Conservation (phyloP, 2,797 vertebrate species). For the Parambassis ranga region DNA sequence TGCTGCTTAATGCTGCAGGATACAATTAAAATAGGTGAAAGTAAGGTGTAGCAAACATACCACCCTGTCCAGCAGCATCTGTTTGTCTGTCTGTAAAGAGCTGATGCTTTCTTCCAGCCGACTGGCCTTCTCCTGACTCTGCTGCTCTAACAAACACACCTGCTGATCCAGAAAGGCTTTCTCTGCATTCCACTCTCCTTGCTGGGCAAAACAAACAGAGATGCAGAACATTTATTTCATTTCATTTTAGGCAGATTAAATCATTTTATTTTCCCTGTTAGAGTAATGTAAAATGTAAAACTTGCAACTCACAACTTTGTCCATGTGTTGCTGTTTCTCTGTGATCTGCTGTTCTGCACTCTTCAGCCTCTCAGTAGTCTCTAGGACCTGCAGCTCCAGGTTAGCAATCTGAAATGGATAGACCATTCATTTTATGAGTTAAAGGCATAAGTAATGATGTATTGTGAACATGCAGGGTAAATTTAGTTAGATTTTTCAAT, state of each 20-base stretch:
- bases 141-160: constrained; percentile 75
- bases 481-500: not conserved
- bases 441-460: not conserved
- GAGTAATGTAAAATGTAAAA: not conserved
- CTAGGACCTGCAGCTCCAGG: constrained; percentile 79
- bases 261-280: not conserved
- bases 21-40: not conserved
- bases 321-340: constrained; percentile 78
- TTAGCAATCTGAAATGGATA: constrained; percentile 79
- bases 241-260: not conserved
- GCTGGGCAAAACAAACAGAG: constrained; percentile 44
- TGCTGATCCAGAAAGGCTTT: constrained; percentile 80
- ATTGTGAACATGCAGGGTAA: not conserved
- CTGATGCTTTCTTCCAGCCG: constrained; percentile 79
- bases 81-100: constrained; percentile 75
- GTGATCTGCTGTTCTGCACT: constrained; percentile 71
- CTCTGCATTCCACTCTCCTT: constrained; percentile 77
- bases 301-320: constrained; percentile 78
- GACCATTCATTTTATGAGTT: not conserved
- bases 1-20: not conserved
- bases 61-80: constrained; percentile 70
- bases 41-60: constrained; percentile 71
- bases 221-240: not conserved
- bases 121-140: constrained; percentile 68
- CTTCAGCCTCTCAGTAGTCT: constrained; percentile 71